phyloP scores from a whole-genome alignment of 2,888 invertebrate species.

The Torymus tubicola region DNA sequence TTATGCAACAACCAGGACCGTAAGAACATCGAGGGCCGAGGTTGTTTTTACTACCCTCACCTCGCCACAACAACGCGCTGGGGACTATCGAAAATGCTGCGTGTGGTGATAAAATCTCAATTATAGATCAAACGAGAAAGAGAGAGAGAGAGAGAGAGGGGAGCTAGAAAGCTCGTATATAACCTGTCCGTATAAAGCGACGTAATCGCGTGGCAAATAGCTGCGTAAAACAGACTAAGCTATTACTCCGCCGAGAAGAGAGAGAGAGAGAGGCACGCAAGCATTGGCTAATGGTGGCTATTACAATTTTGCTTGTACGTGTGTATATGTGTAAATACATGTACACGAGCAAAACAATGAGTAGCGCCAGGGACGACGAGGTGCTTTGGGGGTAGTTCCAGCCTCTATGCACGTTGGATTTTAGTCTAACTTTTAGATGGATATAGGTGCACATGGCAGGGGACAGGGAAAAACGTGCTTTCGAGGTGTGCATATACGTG shows the following conservation, averaged over 20 bases:
- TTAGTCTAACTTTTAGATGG: too few species aligned
- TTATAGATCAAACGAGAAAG: constrained; percentile 59
- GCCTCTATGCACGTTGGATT: too few species aligned
- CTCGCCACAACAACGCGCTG: neutral
- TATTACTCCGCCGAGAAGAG: constrained; percentile 60
- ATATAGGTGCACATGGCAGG: too few species aligned
- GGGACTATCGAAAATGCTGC: constrained; percentile 13
- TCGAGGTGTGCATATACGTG: too few species aligned
- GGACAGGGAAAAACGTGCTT: too few species aligned
- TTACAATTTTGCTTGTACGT: constrained; percentile 60
- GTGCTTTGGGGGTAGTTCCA: too few species aligned
- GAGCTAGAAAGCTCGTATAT: neutral
- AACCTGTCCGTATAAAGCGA: constrained; percentile 60
- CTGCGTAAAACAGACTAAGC: constrained; percentile 63
- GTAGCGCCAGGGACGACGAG: constrained; percentile 1
- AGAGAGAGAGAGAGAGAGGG: neutral
- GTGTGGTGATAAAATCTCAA: constrained; percentile 67
- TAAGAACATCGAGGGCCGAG: constrained; percentile 2
- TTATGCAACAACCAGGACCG: constrained; percentile 3
- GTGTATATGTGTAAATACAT: neutral
- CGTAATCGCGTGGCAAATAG: constrained; percentile 69
- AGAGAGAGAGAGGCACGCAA: constrained; percentile 18
- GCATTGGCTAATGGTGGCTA: constrained; percentile 65
- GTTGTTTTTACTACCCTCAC: constrained; percentile 16
- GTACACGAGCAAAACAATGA: constrained; percentile 58